Base-by-base conservation (phyloP, 2,888 invertebrate genomes). In the Opisthograptis luteolata region DNA sequence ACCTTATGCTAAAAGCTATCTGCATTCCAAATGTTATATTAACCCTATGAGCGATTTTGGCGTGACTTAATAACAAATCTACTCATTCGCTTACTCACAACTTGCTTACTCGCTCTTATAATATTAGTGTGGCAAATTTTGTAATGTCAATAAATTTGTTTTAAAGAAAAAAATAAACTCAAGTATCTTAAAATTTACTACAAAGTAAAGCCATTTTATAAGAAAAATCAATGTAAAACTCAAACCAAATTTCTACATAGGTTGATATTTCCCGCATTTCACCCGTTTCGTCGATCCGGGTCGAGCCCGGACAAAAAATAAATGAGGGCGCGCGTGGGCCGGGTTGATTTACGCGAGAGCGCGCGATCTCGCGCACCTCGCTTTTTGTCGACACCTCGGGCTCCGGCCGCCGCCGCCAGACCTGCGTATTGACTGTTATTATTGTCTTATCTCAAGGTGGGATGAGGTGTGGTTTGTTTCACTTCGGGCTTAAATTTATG, bases 261-360 rank as follows among this genome's bases (percentile, higher is more conserved):
- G n/a, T n/a, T n/a, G n/a, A n/a, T n/a, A n/a, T n/a, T n/a, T n/a
- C n/a, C n/a, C n/a, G n/a, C n/a, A n/a, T n/a, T n/a, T n/a, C n/a
- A n/a, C 20, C 19, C 9, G 9, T 47, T 47, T 55, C 51, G 43
- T 22, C 24, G 20, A 25, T 57, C 45, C 20, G n/a, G 12, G 47
- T 40, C 45, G 15, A 24, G 13, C 25, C 14, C 34, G 47, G 31
- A 48, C 56, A 60, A 62, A 58, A 62, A 58, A 58, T 60, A 52
- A 55, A 58, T 58, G 19, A 35, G 28, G 5, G 7, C 35, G 47
- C 36, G 44, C 54, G 54, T 49, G 30, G 51, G 31, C 32, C 48
- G 56, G 48, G 34, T 39, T 61, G 58, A 57, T 61, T 57, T 57
- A 58, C 61, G 54, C 56, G 45, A 15, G 25, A 28, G 37, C 51